A percentile compares a stretch with the other conserved stretches of the same genome.
Conservation (phyloP, 2,888 invertebrate species). For the Sussaba pulchella region DNA sequence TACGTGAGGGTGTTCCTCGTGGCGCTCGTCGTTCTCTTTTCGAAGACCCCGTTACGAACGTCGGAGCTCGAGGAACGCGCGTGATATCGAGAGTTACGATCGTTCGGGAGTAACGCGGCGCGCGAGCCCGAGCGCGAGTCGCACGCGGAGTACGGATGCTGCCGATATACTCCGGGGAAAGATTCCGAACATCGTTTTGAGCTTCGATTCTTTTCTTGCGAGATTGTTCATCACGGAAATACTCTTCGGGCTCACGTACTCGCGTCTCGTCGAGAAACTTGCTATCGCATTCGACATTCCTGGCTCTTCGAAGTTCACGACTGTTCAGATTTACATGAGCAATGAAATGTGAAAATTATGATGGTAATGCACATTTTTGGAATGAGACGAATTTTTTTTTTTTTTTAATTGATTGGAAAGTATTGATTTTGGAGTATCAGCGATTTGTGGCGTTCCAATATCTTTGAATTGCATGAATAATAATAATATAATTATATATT, state of each 20-base stretch:
- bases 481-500: no score
- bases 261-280: not conserved
- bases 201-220: conserved; percentile 27
- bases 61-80: conserved; percentile 46
- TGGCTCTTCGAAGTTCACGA: not conserved
- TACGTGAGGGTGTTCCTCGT: conserved; percentile 26
- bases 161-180: conserved; percentile 20
- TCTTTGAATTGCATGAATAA: no score
- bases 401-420: not conserved
- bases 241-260: not conserved
- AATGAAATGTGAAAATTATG: no score
- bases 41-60: conserved; percentile 16
- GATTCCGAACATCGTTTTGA: conserved; percentile 44
- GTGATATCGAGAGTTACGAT: conserved; percentile 63
- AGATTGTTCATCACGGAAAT: conserved; percentile 38
- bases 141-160: conserved; percentile 19
- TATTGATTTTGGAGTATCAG: no score
- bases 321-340: not conserved
- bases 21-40: conserved; percentile 10
- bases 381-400: not conserved
- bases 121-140: conserved; percentile 24
- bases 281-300: not conserved
- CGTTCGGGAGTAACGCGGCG: conserved; percentile 39
- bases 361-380: no score
- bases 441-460: not conserved